Evolutionary conservation across 2,797 vertebrate species (phyloP).

Genomic region (Acanthornis magna): DNA sequence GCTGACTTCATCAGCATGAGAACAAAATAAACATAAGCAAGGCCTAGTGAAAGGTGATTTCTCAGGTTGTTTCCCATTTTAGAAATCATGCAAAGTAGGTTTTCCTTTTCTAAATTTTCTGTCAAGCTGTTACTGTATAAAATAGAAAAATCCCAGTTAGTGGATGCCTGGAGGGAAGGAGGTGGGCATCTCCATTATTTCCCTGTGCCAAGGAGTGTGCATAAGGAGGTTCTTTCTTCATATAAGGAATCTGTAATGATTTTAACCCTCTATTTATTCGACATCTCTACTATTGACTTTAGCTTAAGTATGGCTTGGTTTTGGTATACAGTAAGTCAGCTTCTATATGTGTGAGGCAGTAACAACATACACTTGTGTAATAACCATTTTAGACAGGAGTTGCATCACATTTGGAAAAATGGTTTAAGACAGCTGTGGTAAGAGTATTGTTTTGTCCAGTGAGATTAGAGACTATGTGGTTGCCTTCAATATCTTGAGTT

Average conservation of each 20-base stretch:
- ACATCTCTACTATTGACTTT: background rate
- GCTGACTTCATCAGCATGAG: background rate
- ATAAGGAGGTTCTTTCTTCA: background rate
- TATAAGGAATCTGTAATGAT: background rate
- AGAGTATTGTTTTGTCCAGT: background rate
- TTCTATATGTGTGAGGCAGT: background rate
- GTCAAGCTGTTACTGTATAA: background rate
- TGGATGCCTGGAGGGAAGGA: background rate
- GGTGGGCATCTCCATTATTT: background rate
- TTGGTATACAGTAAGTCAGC: background rate
- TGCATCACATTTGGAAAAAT: background rate
- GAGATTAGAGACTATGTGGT: background rate
- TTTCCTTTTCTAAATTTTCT: background rate
- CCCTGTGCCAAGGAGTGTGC: background rate
- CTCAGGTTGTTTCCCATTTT: background rate
- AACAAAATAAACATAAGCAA: background rate
- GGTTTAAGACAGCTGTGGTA: background rate
- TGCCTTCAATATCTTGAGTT: background rate
- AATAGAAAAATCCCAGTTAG: background rate
- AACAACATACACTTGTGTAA: background rate
- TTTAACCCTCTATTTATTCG: background rate
- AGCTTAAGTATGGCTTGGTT: background rate
- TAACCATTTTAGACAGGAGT: background rate
- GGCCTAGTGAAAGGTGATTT: background rate
- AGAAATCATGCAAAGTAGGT: background rate